Base-by-base conservation (phyloP, 2,113 vertebrate species). In the Pluvialis apricaria region DNA sequence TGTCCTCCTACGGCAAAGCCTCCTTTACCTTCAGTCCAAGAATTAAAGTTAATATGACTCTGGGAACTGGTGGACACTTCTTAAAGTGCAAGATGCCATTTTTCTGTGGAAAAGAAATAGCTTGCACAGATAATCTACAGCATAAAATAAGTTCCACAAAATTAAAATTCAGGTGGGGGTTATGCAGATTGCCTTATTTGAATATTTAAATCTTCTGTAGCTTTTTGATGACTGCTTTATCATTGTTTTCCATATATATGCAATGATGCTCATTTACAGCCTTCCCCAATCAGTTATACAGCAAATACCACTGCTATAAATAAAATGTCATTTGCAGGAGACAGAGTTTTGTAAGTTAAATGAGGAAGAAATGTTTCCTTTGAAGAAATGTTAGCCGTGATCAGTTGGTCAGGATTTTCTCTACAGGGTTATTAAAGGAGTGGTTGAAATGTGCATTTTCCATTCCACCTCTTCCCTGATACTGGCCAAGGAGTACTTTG, bases 171-270 rank as follows among this genome's bases (percentile, higher is more conserved):
- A 92, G 51, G 82, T 88, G 62, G 89, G 90, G 87, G 44, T 91
- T 97, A 95, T 95, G 93, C 76, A 92, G 81, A 95, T 97, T 95
- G 79, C 86, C 71, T 92, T 87, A 94, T 95, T 97, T 97, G 96
- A 98, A 97, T 91, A 96, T 91, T 96, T 96, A 97, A 97, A 97
- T 91, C 64, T 91, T 94, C 90, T 91, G 79, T 90, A 93, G 96
- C 87, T 97, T 96, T 97, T 94, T 97, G 96, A 97, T 97, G 96
- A 96, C 77, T 97, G 89, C 97, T 97, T 96, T 97, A 68, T 98
- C 94, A 92, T 94, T 97, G 93, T 96, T 86, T 95, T 96, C 87
- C 92, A 73, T 91, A 94, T 90, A 96, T 85, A 94, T 95, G 85
- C 92, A 89, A 68, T 92, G 92, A 94, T 96, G 60, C 90, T 96